Evolutionary conservation across 2,113 vertebrate species (phyloP).

Genomic region (Corapipo altera): DNA sequence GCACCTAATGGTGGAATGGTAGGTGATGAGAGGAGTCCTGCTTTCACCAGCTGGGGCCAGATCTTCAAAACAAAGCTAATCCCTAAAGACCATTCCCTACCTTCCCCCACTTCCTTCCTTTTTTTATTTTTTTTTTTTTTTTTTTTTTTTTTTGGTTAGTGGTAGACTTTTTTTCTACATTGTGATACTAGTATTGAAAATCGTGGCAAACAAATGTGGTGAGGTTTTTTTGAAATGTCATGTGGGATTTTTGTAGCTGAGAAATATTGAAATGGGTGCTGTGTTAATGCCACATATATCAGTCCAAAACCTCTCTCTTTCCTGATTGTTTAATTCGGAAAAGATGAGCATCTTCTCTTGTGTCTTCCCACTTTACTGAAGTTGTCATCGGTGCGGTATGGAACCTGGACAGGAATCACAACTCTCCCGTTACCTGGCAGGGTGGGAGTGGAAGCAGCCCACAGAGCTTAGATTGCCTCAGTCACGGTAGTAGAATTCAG

Average conservation of each 20-base stretch:
- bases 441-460: background rate
- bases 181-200: background rate
- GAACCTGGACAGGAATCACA: background rate
- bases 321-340: background rate
- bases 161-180: background rate
- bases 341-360: background rate
- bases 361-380: background rate
- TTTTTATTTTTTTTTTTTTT: too few relatives aligned
- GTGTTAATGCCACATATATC: background rate
- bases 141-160: background rate
- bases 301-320: background rate
- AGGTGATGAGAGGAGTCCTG: background rate
- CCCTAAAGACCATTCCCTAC: background rate
- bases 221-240: background rate
- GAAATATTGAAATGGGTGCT: background rate
- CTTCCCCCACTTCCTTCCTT: background rate
- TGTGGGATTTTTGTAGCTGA: background rate
- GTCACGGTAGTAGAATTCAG: background rate
- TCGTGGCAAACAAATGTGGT: background rate
- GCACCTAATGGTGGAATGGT: too few relatives aligned
- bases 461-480: background rate
- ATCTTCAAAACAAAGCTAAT: background rate
- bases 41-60: background rate
- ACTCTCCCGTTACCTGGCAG: rapidly evolving
- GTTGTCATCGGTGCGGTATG: background rate